phyloP scores from a whole-genome alignment of 1,140 invertebrate species.

The Hormaphis cornu region DNA sequence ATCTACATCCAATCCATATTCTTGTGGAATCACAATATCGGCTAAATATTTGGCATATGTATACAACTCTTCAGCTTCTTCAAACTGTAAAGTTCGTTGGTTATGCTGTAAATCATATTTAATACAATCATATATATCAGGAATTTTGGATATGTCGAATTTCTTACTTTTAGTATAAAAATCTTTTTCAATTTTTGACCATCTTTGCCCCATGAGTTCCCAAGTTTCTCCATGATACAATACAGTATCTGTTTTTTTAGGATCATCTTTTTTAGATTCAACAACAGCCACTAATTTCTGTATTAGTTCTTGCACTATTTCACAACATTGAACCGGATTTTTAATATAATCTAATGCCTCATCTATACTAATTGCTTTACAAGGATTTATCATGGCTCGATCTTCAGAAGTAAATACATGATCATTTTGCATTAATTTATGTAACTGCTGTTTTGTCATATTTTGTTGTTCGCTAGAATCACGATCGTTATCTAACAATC shows the following conservation, averaged over 20 bases:
- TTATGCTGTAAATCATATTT: slow-evolving; percentile 99
- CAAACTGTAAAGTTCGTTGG: slow-evolving; percentile 86
- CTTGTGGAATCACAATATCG: slow-evolving; percentile 98
- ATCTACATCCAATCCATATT: slow-evolving; percentile 91
- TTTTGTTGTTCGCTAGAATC: slow-evolving; percentile 93
- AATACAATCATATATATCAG: slow-evolving; percentile 99
- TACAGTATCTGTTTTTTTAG: slow-evolving; percentile 78
- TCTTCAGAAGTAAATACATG: slow-evolving; percentile 81
- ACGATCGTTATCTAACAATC: slow-evolving; percentile 93
- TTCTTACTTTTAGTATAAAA: slow-evolving; percentile 85
- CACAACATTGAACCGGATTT: slow-evolving; percentile 90
- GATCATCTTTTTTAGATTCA: slow-evolving; percentile 72
- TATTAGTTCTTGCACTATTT: slow-evolving; percentile 77
- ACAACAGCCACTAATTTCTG: slow-evolving; percentile 78
- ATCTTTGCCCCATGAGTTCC: slow-evolving; percentile 95
- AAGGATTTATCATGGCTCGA: slow-evolving; percentile 77
- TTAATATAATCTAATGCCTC: slow-evolving; percentile 90
- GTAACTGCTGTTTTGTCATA: slow-evolving; percentile 88
- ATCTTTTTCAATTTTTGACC: slow-evolving; percentile 98
- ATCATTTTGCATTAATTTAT: slow-evolving; percentile 86
- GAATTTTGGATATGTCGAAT: slow-evolving; percentile 98
- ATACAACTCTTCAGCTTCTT: slow-evolving; percentile 89
- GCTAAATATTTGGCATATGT: slow-evolving; percentile 91
- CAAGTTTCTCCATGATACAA: slow-evolving; percentile 97
- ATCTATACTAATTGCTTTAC: slow-evolving; percentile 72